Percentiles rank a stretch among this genome's conserved stretches.
Conservation (phyloP, 2,797 vertebrate genomes). For the Tangara arthus region DNA sequence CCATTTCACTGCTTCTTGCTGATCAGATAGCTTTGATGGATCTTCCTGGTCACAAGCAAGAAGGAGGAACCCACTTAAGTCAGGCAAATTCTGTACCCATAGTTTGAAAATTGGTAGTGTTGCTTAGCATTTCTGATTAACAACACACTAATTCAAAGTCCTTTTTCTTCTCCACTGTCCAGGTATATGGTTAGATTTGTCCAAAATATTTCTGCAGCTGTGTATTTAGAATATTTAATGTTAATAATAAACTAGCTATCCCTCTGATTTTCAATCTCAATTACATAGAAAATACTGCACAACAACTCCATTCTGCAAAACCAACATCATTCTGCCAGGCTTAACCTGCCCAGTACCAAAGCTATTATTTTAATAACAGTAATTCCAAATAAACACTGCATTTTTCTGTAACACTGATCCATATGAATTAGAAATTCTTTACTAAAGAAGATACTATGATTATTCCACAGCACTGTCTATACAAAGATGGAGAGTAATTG, state of each 20-base stretch:
- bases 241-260: background rate
- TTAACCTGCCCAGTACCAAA: background rate
- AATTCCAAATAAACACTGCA: background rate
- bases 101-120: background rate
- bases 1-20: constrained; percentile 69
- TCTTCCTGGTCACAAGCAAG: constrained; percentile 65
- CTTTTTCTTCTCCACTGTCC: background rate
- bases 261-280: background rate
- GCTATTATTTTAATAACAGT: background rate
- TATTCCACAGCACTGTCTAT: background rate
- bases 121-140: background rate
- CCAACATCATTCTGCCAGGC: background rate
- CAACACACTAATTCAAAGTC: background rate
- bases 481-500: background rate
- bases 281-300: background rate
- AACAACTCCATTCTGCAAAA: background rate
- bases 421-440: background rate
- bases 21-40: constrained; percentile 77
- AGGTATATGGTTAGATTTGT: background rate
- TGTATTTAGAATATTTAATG: background rate
- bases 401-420: background rate
- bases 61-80: background rate
- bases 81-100: background rate
- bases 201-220: background rate
- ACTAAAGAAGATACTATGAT: background rate